Conservation (phyloP, 2,797 vertebrate species). For the Channa striata region DNA sequence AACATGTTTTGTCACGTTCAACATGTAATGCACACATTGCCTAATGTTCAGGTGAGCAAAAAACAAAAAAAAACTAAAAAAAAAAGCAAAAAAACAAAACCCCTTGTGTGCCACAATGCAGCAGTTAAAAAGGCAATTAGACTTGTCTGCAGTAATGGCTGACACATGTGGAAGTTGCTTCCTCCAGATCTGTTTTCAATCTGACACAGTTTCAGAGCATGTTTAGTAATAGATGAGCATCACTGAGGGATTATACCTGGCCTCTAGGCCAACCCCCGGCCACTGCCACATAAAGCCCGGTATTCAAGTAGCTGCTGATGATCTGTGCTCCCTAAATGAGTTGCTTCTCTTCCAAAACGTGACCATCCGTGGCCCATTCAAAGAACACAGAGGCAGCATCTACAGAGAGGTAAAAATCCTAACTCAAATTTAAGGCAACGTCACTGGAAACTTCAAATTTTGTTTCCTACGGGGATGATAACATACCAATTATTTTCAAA, state of each 20-base stretch:
- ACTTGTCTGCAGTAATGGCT: slow-evolving; percentile 72
- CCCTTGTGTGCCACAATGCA: slow-evolving; percentile 57
- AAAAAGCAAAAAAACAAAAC: slow-evolving; percentile 35
- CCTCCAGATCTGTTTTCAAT: slow-evolving; percentile 72
- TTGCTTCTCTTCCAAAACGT: slow-evolving; percentile 39
- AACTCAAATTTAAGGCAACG: no score
- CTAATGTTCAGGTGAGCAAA: slow-evolving; percentile 37
- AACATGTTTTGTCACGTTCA: slow-evolving; percentile 70
- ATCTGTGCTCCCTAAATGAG: slow-evolving; percentile 58
- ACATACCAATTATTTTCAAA: slow-evolving; percentile 2
- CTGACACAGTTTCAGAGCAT: slow-evolving; percentile 65
- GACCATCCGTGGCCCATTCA: slow-evolving; percentile 17
- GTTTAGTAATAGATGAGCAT: slow-evolving; percentile 73
- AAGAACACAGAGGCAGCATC: slow-evolving; percentile 10
- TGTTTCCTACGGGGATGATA: neutral
- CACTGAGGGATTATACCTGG: slow-evolving; percentile 63
- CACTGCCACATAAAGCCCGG: slow-evolving; percentile 55
- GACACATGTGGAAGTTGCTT: slow-evolving; percentile 71
- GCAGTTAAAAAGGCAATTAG: slow-evolving; percentile 65
- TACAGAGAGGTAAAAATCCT: neutral
- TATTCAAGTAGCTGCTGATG: slow-evolving; percentile 68
- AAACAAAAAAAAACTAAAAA: neutral
- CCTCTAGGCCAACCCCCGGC: slow-evolving; percentile 60
- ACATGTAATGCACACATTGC: slow-evolving; percentile 24
- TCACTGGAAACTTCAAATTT: no score